phyloP scores from a whole-genome alignment of 2,113 vertebrate species.

The Gnathonemus echidnorhynchus region DNA sequence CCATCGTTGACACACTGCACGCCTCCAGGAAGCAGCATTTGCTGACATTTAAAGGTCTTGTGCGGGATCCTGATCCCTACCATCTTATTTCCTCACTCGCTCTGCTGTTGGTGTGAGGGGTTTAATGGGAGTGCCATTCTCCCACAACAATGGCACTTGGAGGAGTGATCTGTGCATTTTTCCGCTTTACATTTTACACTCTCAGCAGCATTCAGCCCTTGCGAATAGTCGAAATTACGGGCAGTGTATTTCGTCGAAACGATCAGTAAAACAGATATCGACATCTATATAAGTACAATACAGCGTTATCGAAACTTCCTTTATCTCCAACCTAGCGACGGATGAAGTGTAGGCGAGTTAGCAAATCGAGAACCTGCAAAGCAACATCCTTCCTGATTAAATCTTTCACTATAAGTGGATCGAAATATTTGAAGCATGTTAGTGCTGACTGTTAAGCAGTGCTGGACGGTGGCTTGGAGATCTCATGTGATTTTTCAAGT shows the following conservation, averaged over 20 bases:
- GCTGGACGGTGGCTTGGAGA: neutral
- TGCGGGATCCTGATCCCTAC: neutral
- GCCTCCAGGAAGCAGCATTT: neutral
- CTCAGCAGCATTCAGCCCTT: neutral
- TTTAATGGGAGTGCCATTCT: neutral
- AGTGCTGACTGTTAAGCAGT: neutral
- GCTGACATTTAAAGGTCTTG: slow-evolving; percentile 8
- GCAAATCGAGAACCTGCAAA: neutral
- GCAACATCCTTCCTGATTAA: neutral
- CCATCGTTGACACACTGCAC: neutral
- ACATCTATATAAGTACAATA: neutral
- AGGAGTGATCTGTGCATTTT: neutral
- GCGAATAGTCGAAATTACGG: neutral
- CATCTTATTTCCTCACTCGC: neutral
- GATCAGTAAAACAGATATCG: neutral
- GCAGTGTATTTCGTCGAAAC: neutral
- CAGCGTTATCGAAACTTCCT: neutral
- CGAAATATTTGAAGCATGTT: neutral
- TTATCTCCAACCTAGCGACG: neutral
- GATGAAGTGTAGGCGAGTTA: neutral
- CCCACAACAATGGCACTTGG: neutral
- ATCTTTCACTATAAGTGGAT: neutral
- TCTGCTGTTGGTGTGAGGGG: neutral
- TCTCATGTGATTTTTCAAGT: neutral
- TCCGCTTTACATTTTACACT: neutral